A percentile compares a stretch with the other conserved stretches of the same genome.
Evolutionary conservation across 2,113 vertebrate species (phyloP).

Genomic region (Gymnarchus niloticus): DNA sequence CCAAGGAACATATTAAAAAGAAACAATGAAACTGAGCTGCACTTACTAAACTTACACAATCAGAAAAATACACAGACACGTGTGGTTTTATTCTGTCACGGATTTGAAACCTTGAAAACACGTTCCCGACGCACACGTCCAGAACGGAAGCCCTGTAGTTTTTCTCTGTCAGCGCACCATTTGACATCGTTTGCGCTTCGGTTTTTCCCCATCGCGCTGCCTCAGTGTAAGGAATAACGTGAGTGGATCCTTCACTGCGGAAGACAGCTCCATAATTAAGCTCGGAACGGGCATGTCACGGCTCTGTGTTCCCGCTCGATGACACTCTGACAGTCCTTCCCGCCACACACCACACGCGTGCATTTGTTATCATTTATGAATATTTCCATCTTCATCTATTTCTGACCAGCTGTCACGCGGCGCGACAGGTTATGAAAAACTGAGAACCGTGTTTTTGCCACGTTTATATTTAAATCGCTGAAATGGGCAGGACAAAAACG

Average conservation of each 20-base stretch:
- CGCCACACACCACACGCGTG: slow-evolving; percentile 38
- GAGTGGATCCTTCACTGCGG: not conserved
- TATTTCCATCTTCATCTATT: slow-evolving; percentile 55
- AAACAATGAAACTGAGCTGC: not conserved
- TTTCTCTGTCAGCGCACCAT: no score
- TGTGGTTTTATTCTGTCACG: not conserved
- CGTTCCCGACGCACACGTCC: no score
- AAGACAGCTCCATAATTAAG: slow-evolving; percentile 14
- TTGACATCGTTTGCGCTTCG: not conserved
- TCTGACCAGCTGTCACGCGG: slow-evolving; percentile 41
- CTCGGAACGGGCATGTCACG: slow-evolving; percentile 13
- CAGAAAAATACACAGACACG: not conserved
- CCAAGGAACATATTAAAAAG: slow-evolving; percentile 2
- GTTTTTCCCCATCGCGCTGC: not conserved
- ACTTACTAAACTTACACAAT: not conserved
- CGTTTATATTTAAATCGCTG: slow-evolving; percentile 12
- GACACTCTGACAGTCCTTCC: slow-evolving; percentile 26
- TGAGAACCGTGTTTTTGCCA: not conserved
- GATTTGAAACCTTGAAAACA: not conserved
- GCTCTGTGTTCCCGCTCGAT: not conserved
- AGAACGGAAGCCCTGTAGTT: no score
- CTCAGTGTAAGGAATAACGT: not conserved
- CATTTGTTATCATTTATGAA: slow-evolving; percentile 60
- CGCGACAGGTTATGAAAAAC: slow-evolving; percentile 37
- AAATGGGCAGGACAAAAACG: no score